Evolutionary conservation across 2,888 invertebrate species (phyloP), one percentile per base, ranked within the genome.

Genomic region (Dexiosoma caninum): DNA sequence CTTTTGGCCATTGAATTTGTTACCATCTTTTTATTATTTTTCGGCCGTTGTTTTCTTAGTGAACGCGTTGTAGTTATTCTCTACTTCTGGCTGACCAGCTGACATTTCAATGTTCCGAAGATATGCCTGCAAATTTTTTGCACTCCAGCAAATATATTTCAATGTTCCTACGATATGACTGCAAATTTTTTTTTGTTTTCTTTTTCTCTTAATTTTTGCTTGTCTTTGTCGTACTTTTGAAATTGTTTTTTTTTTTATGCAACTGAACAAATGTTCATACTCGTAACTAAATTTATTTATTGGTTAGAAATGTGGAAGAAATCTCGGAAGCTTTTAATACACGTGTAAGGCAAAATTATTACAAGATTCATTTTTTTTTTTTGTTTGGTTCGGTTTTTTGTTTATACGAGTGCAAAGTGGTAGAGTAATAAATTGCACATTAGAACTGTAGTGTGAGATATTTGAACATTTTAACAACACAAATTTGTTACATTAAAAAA

Each of bases 1-100:
- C 81, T 85, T 85, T 84, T 77, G 78, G 85, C 85, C 70, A 84
- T 83, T 80, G 83, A 82, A 83, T 84, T 84, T 81, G 82, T 83
- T 71, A 72, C 77, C 51, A 64, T 77, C 46, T 70, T 64, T 37
- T 75, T 30, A 23, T 71, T 42, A 30, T 67, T 49, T 32, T 69
- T 30, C 51, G 75, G 35, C 14, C 66, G 23, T 9, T 37, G 12
- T 9, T 14, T 59, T 32, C 27, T 35, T n/a, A n/a, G 42, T 7
- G 27, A 37, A 32, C 7, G 23, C 14, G 7, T 35, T 53, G 37
- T 70, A 37, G 42, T 32, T 66, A 16, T 66, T 79, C 35, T 66
- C 44, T 59, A 37, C 60, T 62, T 51, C 16, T 53, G 46, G 55
- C 32, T 55, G 37, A 53, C 42, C 42, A 60, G 16, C 64, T 64